Base-by-base conservation (phyloP, 2,888 invertebrate genomes). In the Exocentrus adspersus region DNA sequence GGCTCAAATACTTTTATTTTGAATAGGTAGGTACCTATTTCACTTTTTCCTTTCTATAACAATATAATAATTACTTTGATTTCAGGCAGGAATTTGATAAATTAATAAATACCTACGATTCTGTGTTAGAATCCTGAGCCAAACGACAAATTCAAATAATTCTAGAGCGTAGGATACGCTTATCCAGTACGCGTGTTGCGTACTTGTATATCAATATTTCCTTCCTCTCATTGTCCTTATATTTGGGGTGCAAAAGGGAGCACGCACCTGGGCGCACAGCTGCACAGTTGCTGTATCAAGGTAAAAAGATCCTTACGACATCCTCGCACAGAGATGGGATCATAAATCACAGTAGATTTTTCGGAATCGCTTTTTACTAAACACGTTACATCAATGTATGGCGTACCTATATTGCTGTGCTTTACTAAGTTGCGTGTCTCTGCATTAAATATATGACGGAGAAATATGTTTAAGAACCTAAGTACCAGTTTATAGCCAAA, bases 261-360 rank as follows among this genome's bases (percentile, higher is more conserved):
- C 79, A 78, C 79, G 80, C 82, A 82, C 82, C 81, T 81, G 82
- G 81, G 80, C 80, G 72, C 80, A 80, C 82, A 82, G 82, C 82
- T 82, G 82, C 82, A 79, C 74, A 78, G 80, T 79, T 80, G 80
- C 81, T 81, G 81, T 67, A 74, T 68, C 77, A 76, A 76, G 76
- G 74, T 75, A 78, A 78, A 78, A 70, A 71, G 71, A 70, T 67
- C 77, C 78, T 77, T 78, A 78, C 70, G 64, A 48, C 66, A 54
- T 62, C 62, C 67, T 48, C 60, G 64, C 70, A 71, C 65, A 75
- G 65, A 72, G 73, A 56, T 70, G 70, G 63, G 68, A 69, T 70
- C 75, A 76, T 78, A 77, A 77, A 77, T 78, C 76, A 78, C 69
- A 70, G 68, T 67, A 72, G 71, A 70, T 70, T 75, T 73, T 76